Evolutionary conservation across 37 sponge, comb jelly and placozoan genomes (phyloP), one percentile per base, ranked within the genome.

Genomic region (Halichondria panicea): DNA sequence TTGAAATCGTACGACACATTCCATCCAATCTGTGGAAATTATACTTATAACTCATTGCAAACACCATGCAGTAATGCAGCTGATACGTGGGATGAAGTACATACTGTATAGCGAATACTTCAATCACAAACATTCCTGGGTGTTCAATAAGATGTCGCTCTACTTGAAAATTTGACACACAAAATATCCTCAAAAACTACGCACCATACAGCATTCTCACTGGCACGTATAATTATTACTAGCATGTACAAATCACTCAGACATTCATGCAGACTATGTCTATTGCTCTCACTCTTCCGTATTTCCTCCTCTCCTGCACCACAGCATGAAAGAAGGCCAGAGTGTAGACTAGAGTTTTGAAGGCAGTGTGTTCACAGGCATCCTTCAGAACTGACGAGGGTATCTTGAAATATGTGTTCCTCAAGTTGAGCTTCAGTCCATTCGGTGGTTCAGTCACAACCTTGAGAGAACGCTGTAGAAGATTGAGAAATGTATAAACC

Each of bases 391-490:
- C 66, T 8, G 65, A 40, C 2, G 89, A 84, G 4, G 95, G 80
- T 24, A 95, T 98, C 75, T 95, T 95, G 67, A 81, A 86, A 74
- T 91, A 98, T 25, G 99, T 98, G 75, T 93, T 93, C 28, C 99
- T 72, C 32, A 98, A 66, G 74, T 98, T 98, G 38, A 98, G 85
- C 72, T 98, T 98, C 50, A 98, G 78, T 0, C 99, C 99, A 72
- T 98, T 98, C 21, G 99, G 99, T 60, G 99, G 99, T 70, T 98
- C 99, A 19, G 99, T 98, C 57, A 98, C 99, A 12, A 97, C 95
- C 61, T 93, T 93, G 35, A 93, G 83, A 15, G 94, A 93, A 44
- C 66, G 37, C 87, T 93, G 89, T 1, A 69, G 8, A 5, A 40
- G 4, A 63, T 59, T 24, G 25, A 59, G 7, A 12, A 24, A 27